Base-by-base conservation (phyloP, 2,888 invertebrate species). In the Hermaeophaga mercurialis region DNA sequence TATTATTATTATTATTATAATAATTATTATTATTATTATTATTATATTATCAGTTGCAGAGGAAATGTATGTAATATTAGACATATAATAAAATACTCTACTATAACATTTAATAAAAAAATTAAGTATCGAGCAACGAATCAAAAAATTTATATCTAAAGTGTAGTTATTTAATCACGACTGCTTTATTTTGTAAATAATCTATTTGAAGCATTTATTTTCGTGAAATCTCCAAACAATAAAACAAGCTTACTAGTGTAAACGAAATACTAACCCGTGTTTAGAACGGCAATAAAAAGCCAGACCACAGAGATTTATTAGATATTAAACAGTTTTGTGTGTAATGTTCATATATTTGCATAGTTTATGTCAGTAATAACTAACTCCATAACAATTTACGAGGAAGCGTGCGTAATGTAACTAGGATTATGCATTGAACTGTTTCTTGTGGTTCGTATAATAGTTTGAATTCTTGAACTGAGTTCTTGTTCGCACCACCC, bases 331-430 rank as follows among this genome's bases (percentile, higher is more conserved):
- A 49, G 36, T 36, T 48, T 28, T 44, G 38, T 19, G 15, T 50
- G 22, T 50, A 39, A 54, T 49, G 39, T 12, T 39, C 49, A 45
- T 54, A 45, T 54, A 49, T 54, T 49, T 50, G 58, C 54, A 54
- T 58, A 54, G 58, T 58, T 58, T 34, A 54, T 58, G 50, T 41
- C 34, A 18, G 58, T 41, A 54, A 50, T 58, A 58, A 39, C 45
- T 34, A 26, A 46, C 49, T 38, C 34, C 31, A 15, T 34, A 19
- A 49, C 43, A 50, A 58, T 58, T 58, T 58, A 54, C 45, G 56
- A 28, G 45, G 45, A 31, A 45, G 31, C 39, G 45, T 46, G 50
- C 50, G 46, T 47, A 48, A 47, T 54, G 41, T 47, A 41, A 48
- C 17, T 41, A 26, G 47, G 54, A 54, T 34, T 41, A 41, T 54